These are phyloP conservation scores for Synaphobranchus kaupii DNA, from an alignment of 2,797 vertebrate genomes.

Conservation along the genomic window DNA sequence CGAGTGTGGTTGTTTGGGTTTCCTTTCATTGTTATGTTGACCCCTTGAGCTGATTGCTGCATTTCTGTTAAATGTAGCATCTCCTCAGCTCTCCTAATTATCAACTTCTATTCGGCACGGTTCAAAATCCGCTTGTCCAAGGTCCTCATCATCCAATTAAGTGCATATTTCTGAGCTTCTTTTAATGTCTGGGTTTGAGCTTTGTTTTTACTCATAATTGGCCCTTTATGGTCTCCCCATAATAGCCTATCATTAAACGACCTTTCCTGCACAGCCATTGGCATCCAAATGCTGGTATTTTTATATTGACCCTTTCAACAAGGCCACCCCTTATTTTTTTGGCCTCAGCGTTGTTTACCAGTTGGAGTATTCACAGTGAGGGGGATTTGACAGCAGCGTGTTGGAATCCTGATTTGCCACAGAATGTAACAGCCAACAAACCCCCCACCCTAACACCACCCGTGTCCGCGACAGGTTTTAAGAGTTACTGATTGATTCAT, in stretches of 20 bases:
- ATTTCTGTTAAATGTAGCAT: slow-evolving; percentile 18
- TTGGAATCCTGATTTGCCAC: neutral
- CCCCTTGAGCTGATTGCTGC: neutral
- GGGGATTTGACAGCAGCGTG: neutral
- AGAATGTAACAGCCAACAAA: neutral
- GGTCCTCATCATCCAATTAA: slow-evolving; percentile 8
- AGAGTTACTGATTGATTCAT: slow-evolving; percentile 2
- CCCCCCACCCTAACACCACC: neutral
- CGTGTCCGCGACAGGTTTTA: neutral
- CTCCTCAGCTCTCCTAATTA: slow-evolving; percentile 13
- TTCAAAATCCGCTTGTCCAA: neutral
- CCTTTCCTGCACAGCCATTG: neutral
- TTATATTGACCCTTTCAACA: neutral
- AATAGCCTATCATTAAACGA: neutral
- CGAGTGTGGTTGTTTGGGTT: neutral
- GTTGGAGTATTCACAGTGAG: neutral
- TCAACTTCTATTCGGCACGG: neutral
- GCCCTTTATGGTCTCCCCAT: neutral
- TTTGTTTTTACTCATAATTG: neutral
- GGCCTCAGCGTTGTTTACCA: neutral
- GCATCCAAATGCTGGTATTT: neutral
- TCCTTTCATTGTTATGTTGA: neutral
- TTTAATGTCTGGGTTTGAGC: slow-evolving; percentile 3
- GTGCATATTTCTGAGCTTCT: neutral
- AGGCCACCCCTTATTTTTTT: neutral